Evolutionary conservation across 92 coral and sea anemone genomes (phyloP).

Genomic region (Plumapathes pennacea): DNA sequence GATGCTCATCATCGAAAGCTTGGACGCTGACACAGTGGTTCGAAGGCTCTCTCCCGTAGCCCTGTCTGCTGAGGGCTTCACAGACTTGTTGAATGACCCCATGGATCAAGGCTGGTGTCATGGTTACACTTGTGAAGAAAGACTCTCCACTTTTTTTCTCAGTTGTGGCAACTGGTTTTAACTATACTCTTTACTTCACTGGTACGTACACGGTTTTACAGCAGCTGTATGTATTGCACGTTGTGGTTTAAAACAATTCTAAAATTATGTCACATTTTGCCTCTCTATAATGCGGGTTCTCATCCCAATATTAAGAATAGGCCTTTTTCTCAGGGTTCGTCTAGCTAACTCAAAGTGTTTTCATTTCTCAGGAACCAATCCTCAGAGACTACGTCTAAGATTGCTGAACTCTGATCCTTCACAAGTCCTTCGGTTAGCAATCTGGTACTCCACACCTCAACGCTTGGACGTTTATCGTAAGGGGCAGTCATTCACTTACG

Average conservation of each 20-base stretch:
- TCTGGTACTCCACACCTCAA: slow-evolving; percentile 78
- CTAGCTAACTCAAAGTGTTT: background rate
- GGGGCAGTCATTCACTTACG: slow-evolving; percentile 67
- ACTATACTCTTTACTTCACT: slow-evolving; percentile 74
- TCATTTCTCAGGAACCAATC: slow-evolving; percentile 59
- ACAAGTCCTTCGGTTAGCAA: slow-evolving; percentile 70
- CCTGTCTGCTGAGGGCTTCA: slow-evolving; percentile 73
- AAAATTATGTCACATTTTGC: too few relatives aligned
- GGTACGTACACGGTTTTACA: too few relatives aligned
- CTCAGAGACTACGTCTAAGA: slow-evolving; percentile 71
- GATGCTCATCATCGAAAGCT: slow-evolving; percentile 83
- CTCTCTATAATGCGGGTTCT: too few relatives aligned
- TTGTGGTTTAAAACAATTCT: too few relatives aligned
- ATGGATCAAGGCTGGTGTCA: slow-evolving; percentile 94
- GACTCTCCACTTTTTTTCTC: slow-evolving; percentile 87
- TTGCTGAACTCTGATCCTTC: slow-evolving; percentile 59
- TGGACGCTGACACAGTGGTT: slow-evolving; percentile 89
- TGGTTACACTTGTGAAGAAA: slow-evolving; percentile 89
- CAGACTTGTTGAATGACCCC: slow-evolving; percentile 83
- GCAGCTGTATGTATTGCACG: too few relatives aligned
- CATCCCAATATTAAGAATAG: too few relatives aligned
- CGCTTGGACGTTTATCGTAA: slow-evolving; percentile 79
- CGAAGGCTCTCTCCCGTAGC: slow-evolving; percentile 91
- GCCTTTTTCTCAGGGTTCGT: background rate
- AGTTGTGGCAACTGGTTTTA: slow-evolving; percentile 61